Base-by-base conservation (phyloP, 2,888 invertebrate genomes). In the Acholoe squamosa region DNA sequence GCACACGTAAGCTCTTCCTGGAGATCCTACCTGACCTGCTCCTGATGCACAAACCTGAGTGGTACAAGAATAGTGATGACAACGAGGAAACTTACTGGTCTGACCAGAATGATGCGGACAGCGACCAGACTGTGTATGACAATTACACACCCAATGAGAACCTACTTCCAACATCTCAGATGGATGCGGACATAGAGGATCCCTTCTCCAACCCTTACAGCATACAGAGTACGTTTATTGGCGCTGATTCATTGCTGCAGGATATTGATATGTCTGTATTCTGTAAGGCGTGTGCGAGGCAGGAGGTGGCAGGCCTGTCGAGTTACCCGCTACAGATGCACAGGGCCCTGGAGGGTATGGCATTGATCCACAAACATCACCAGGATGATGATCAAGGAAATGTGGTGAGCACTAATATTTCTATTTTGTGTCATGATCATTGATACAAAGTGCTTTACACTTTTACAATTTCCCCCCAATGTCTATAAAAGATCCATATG, bases 341-440 rank as follows among this genome's bases (percentile, higher is more conserved):
- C 90, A 98, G 98, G 76, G 99, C 99, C 0, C 96, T 99, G 93
- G 97, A 98, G 95, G 98, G 98, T 92, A 98, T 99, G 89, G 97
- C 98, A 94, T 99, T 98, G 96, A 99, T 99, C 95, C 99, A 99
- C 22, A 98, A 99, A 96, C 98, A 99, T 96, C 98, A 99, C 96
- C 98, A 98, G 95, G 98, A 99, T 95, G 98, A 98, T 80, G 99
- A 99, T 95, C 98, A 98, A 96, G 98, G 98, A 95, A 98, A 98
- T 94, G 98, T 98, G 97, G 98, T 98, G 96, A 96, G 96, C 7
- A 80, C 0, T 14, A 71, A 28, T 71, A 43, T 43, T 43, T 10
- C n/a, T n/a, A n/a, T n/a, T n/a, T n/a, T n/a, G n/a, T n/a, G n/a
- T n/a, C n/a, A n/a, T n/a, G n/a, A n/a, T n/a, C n/a, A n/a, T n/a